Conservation (phyloP, 1,140 invertebrate species). For the Trichomalopsis sarcophagae region DNA sequence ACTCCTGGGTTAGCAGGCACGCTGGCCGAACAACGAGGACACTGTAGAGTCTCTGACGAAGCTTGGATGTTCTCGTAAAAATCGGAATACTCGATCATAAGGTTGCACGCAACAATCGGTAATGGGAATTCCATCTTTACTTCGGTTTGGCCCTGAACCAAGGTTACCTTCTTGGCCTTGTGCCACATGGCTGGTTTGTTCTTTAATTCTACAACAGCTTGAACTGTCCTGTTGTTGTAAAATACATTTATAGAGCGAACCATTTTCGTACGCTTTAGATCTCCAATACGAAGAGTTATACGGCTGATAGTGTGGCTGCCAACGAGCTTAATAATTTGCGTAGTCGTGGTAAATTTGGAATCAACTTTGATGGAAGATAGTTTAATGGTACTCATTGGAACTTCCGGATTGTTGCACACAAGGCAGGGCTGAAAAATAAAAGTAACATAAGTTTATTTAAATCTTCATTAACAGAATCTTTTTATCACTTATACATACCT, state of each 20-base stretch:
- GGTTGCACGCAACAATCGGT: slow-evolving; percentile 96
- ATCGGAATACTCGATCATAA: slow-evolving; percentile 99
- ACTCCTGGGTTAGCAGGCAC: slow-evolving; percentile 98
- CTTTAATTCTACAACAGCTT: slow-evolving; percentile 97
- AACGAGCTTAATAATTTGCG: slow-evolving; percentile 97
- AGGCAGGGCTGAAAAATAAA: slow-evolving; percentile 82
- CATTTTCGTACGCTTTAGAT: slow-evolving; percentile 98
- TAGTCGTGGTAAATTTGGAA: slow-evolving; percentile 98
- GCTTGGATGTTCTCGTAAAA: slow-evolving; percentile 93
- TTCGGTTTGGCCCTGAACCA: slow-evolving; percentile 95
- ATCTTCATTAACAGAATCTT: neutral
- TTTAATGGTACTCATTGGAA: slow-evolving; percentile 93
- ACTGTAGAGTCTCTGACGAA: slow-evolving; percentile 93
- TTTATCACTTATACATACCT: slow-evolving; percentile 67
- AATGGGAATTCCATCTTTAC: slow-evolving; percentile 97
- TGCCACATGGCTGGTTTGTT: slow-evolving; percentile 97
- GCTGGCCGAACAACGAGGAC: slow-evolving; percentile 95
- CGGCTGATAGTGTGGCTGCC: slow-evolving; percentile 96
- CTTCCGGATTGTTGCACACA: slow-evolving; percentile 98
- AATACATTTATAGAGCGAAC: slow-evolving; percentile 96
- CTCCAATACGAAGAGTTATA: slow-evolving; percentile 93
- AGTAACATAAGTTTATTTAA: neutral
- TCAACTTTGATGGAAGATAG: slow-evolving; percentile 95
- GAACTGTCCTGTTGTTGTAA: slow-evolving; percentile 96
- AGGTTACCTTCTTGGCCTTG: slow-evolving; percentile 92